Evolutionary conservation across 2,888 invertebrate genomes (phyloP), one percentile per base, ranked within the genome.

Genomic region (Cotesia congregata): DNA sequence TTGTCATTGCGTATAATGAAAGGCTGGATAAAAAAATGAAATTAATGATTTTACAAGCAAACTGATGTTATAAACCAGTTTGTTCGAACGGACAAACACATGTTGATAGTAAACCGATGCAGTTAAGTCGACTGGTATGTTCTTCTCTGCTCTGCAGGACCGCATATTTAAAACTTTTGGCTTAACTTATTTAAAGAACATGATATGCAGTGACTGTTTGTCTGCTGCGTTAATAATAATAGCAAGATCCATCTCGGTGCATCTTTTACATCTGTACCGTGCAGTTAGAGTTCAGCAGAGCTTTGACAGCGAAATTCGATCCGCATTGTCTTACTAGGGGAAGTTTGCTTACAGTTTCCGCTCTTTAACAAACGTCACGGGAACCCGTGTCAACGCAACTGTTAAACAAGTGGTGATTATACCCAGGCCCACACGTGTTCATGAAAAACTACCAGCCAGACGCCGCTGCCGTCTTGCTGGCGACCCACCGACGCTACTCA

Each of bases 341-440:
- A 41, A 17, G 41, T 67, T 20, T 41, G 20, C 41, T 12, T 67
- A 64, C 62, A 41, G 38, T 65, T 73, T 73, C 73, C 73, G 73
- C 59, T 73, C 67, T 60, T 79, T 72, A 77, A 79, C 77, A 75
- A 77, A 75, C n/a, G 67, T 73, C 59, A 59, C 50, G 41, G 65
- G 67, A 50, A 59, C 50, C 65, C 40, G 64, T 64, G 20, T 65
- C 65, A 5, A 20, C 40, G 71, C 67, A 73, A 67, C 77, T 74
- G 67, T 73, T 67, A 15, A 64, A 65, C 77, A 71, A 74, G 70
- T 74, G 77, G 77, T 40, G 68, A 67, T 67, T 68, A 62, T 67
- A 40, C 41, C 17, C 68, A 50, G 50, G 50, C 50, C 68, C 74
- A 74, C 74, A 74, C 74, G 74, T 74, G 74, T 74, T 74, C 38